These are phyloP conservation scores for Rhagologus leucostigma DNA, from an alignment of 2,113 vertebrate species.

Conservation along the genomic window DNA sequence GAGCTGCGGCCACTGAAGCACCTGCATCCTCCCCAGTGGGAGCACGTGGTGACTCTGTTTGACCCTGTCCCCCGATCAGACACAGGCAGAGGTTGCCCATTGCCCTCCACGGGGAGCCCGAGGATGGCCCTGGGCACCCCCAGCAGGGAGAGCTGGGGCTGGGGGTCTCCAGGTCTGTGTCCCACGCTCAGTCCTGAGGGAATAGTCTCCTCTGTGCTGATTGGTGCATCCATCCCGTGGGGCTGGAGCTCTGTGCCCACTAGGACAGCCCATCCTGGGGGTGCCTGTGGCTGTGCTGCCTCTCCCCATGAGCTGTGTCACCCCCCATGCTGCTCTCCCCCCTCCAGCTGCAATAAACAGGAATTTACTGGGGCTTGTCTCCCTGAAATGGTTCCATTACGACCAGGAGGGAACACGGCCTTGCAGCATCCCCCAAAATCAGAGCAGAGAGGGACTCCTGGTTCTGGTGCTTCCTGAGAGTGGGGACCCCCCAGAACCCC, in stretches of 20 bases:
- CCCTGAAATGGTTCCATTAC: too few relatives aligned
- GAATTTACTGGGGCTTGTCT: not conserved
- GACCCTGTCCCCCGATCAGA: accelerated
- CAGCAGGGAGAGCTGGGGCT: not conserved
- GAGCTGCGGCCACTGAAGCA: not conserved
- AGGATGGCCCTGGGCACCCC: not conserved
- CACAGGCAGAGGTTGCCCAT: not conserved
- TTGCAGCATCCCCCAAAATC: not conserved
- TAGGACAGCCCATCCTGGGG: not conserved
- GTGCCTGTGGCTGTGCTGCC: not conserved
- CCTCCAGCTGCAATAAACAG: not conserved
- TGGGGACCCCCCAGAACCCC: not conserved
- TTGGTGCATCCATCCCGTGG: too few relatives aligned
- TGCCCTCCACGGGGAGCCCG: accelerated
- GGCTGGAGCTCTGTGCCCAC: not conserved
- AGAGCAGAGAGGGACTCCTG: not conserved
- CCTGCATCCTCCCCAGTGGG: accelerated
- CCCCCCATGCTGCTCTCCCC: too few relatives aligned
- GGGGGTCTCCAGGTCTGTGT: not conserved
- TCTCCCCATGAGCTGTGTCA: not conserved
- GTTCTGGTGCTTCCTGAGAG: not conserved
- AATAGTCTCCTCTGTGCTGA: not conserved
- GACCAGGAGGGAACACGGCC: not conserved
- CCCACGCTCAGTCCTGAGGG: not conserved
- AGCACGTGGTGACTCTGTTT: accelerated